A percentile compares a stretch with the other conserved stretches of the same genome.
Evolutionary conservation across 2,113 vertebrate species (phyloP).

Genomic region (Delphinus delphis): DNA sequence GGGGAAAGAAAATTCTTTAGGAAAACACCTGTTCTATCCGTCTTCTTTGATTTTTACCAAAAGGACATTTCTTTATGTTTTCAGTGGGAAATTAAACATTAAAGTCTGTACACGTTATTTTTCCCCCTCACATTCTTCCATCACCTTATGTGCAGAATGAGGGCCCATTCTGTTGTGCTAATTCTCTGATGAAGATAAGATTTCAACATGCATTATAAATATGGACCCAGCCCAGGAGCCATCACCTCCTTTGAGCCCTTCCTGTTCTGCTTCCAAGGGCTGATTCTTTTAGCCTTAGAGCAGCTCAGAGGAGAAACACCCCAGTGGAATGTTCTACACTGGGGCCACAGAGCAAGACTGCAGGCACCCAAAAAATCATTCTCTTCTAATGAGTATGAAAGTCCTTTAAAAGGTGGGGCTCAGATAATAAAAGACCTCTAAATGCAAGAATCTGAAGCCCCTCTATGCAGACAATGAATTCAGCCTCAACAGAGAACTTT

Average conservation of each 20-base stretch:
- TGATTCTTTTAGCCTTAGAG: not conserved
- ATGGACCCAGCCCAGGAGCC: not conserved
- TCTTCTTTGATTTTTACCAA: not conserved
- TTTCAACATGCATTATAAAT: not conserved
- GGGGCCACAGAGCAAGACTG: not conserved
- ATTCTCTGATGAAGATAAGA: not conserved
- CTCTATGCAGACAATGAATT: not conserved
- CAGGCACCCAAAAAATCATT: not conserved
- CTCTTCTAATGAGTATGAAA: constrained; percentile 8
- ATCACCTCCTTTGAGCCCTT: no score
- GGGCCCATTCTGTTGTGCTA: not conserved
- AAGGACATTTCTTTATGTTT: not conserved
- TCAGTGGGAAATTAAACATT: not conserved
- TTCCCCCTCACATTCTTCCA: not conserved
- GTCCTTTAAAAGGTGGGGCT: constrained; percentile 7
- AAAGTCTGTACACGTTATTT: not conserved
- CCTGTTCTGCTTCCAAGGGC: not conserved
- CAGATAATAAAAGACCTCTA: not conserved
- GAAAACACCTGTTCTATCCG: not conserved
- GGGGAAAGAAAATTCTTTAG: not conserved
- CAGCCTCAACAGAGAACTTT: not conserved
- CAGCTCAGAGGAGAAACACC: not conserved
- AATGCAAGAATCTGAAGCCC: not conserved
- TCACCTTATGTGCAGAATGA: constrained; percentile 24
- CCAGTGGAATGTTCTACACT: not conserved